Conservation (phyloP, 2,888 invertebrate species). For the Drosophila bunnanda region DNA sequence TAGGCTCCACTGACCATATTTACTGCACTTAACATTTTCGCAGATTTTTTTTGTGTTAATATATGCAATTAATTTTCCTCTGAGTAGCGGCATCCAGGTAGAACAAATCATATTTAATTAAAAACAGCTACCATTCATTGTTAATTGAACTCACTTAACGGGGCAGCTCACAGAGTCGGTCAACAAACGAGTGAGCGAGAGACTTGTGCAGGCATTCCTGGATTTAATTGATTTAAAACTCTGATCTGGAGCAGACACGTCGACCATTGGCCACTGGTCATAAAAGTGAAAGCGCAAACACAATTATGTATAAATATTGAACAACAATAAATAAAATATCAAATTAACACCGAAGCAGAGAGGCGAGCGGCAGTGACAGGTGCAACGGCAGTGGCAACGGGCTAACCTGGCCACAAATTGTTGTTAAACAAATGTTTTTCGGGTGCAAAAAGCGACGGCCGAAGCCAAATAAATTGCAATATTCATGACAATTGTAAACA, state of each 20-base stretch:
- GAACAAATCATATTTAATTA: slow-evolving; percentile 34
- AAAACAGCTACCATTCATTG: slow-evolving; percentile 10
- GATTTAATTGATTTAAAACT: slow-evolving; percentile 63
- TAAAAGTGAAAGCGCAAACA: slow-evolving; percentile 59
- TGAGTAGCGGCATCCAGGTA: slow-evolving; percentile 19
- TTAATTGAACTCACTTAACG: slow-evolving; percentile 24
- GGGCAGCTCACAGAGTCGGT: slow-evolving; percentile 4
- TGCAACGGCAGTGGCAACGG: slow-evolving; percentile 17
- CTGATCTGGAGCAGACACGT: slow-evolving; percentile 33
- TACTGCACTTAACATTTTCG: not conserved
- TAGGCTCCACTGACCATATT: not conserved
- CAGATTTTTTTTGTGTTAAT: not conserved
- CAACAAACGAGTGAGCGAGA: slow-evolving; percentile 5
- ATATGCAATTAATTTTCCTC: slow-evolving; percentile 11
- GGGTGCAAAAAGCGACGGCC: slow-evolving; percentile 66
- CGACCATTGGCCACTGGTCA: slow-evolving; percentile 9
- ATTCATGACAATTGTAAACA: slow-evolving; percentile 71
- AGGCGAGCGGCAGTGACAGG: slow-evolving; percentile 27
- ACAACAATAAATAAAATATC: slow-evolving; percentile 77
- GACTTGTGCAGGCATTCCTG: slow-evolving; percentile 8
- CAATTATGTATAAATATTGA: slow-evolving; percentile 75
- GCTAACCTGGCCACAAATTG: slow-evolving; percentile 67
- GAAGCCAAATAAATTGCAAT: slow-evolving; percentile 77
- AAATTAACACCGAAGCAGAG: slow-evolving; percentile 72
- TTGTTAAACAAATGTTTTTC: slow-evolving; percentile 73